These are phyloP conservation scores for Phyto melanocephala DNA, from an alignment of 2,888 invertebrate genomes.

Conservation along the genomic window DNA sequence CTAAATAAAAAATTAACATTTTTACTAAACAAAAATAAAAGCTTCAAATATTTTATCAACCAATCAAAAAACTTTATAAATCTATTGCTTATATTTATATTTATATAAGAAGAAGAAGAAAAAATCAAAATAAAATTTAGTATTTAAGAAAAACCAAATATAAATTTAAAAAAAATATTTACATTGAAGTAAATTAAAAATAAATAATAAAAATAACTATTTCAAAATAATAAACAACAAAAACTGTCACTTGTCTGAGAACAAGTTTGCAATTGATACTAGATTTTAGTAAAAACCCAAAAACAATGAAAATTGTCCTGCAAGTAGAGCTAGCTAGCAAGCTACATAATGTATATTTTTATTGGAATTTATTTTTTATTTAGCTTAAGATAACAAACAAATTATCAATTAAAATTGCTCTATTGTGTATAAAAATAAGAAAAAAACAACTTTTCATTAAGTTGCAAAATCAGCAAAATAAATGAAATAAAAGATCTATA, in stretches of 20 bases:
- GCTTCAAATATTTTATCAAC: slow-evolving; percentile 46
- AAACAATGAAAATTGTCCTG: not conserved
- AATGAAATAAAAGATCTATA: slow-evolving; percentile 18
- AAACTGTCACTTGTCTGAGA: not conserved
- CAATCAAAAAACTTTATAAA: not conserved
- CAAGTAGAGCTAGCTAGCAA: slow-evolving; percentile 18
- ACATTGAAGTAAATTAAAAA: slow-evolving; percentile 17
- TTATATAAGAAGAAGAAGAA: slow-evolving; percentile 1
- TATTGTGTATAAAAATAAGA: slow-evolving; percentile 21
- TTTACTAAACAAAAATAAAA: slow-evolving; percentile 37
- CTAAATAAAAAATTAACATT: slow-evolving; percentile 23
- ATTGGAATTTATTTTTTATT: slow-evolving; percentile 59
- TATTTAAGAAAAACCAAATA: not conserved
- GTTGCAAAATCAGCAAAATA: slow-evolving; percentile 32
- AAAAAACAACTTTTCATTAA: not conserved
- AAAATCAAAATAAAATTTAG: slow-evolving; percentile 7
- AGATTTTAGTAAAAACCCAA: not conserved
- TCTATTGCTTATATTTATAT: not conserved
- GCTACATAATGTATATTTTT: slow-evolving; percentile 61
- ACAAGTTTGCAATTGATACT: not conserved
- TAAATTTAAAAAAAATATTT: slow-evolving; percentile 23
- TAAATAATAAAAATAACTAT: too few relatives aligned
- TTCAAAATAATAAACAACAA: not conserved
- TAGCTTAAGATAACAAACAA: slow-evolving; percentile 45
- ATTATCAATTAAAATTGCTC: not conserved